Evolutionary conservation across 2,888 invertebrate genomes (phyloP).

Genomic region (Drosophila multiciliata): DNA sequence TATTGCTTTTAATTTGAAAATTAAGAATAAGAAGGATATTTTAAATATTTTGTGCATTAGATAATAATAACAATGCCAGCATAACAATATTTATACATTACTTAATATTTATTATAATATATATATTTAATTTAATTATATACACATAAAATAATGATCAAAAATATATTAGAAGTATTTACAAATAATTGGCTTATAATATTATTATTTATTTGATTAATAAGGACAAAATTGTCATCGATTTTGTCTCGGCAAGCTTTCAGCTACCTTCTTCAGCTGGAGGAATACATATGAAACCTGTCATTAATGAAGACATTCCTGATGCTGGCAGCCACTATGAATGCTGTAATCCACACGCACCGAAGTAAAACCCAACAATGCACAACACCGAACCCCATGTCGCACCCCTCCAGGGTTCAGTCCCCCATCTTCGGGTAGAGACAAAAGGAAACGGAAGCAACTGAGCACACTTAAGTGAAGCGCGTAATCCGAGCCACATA

Average conservation of each 20-base stretch:
- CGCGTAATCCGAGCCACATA: slow-evolving; percentile 80
- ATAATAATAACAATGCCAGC: background rate
- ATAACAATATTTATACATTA: background rate
- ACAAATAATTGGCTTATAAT: no score
- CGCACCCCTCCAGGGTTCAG: slow-evolving; percentile 11
- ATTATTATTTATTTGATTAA: background rate
- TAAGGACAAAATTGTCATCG: background rate
- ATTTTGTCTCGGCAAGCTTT: slow-evolving; percentile 8
- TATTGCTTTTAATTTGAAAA: no score
- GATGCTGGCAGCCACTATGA: slow-evolving; percentile 20
- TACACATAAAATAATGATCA: background rate
- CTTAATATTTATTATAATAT: background rate
- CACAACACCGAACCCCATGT: slow-evolving; percentile 31
- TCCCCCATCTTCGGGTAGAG: slow-evolving; percentile 10
- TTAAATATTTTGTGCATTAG: no score
- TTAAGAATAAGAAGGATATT: no score
- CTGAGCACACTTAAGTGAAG: slow-evolving; percentile 80
- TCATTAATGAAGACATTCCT: slow-evolving; percentile 75
- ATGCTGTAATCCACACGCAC: slow-evolving; percentile 60
- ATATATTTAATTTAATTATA: background rate
- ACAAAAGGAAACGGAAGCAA: slow-evolving; percentile 71
- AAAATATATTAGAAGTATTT: background rate
- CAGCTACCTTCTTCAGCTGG: slow-evolving; percentile 1
- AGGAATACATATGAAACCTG: slow-evolving; percentile 50
- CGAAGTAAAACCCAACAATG: slow-evolving; percentile 45